phyloP scores from a whole-genome alignment of 2,888 invertebrate genomes.

The Griposia aprilina region DNA sequence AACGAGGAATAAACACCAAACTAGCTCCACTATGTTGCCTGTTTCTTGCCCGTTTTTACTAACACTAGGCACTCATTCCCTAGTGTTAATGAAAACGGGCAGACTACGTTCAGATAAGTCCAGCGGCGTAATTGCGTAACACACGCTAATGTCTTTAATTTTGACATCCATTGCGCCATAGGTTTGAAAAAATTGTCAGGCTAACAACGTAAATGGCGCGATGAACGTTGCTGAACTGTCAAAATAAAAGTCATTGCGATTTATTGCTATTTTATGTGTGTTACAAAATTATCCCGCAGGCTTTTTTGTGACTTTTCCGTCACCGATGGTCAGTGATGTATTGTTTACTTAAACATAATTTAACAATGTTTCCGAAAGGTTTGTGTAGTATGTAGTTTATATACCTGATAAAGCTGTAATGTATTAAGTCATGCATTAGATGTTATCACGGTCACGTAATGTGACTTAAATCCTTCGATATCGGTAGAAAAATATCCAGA shows the following conservation, averaged over 20 bases:
- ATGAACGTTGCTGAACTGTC: background rate
- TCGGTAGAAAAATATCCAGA: conserved; percentile 18
- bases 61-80: background rate
- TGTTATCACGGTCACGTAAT: conserved; percentile 60
- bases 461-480: conserved; percentile 40
- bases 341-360: background rate
- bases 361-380: background rate
- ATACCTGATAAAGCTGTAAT: conserved; percentile 45
- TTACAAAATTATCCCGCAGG: background rate
- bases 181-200: background rate
- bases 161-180: background rate
- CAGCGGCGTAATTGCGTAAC: background rate
- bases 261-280: background rate
- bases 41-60: background rate
- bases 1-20: background rate
- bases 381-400: background rate
- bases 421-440: conserved; percentile 61
- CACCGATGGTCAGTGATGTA: background rate
- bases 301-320: background rate
- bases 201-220: background rate
- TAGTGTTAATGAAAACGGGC: background rate
- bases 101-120: background rate
- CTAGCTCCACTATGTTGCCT: background rate
- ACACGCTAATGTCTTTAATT: background rate
- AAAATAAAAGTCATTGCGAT: background rate